A percentile compares a stretch with the other conserved stretches of the same genome.
phyloP scores from a whole-genome alignment of 2,888 invertebrate genomes.

The Ligdia adustata region DNA sequence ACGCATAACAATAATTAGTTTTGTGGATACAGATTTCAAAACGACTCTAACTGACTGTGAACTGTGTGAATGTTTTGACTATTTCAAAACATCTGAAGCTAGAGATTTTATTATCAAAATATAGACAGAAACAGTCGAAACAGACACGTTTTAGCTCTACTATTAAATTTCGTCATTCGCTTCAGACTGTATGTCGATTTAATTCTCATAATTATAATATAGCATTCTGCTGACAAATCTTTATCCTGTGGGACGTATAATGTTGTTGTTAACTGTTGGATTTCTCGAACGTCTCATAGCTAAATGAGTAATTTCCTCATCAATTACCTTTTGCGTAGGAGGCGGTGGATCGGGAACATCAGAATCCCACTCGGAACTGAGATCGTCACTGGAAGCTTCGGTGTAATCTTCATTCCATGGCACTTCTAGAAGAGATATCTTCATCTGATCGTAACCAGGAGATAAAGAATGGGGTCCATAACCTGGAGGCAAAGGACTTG shows the following conservation, averaged over 20 bases:
- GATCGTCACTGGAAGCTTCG: constrained; percentile 95
- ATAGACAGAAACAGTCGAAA: neutral
- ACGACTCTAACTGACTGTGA: no score
- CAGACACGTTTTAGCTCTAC: neutral
- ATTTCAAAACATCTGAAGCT: constrained; percentile 5
- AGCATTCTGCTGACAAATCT: no score
- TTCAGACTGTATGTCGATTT: constrained; percentile 2
- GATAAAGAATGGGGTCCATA: constrained; percentile 75
- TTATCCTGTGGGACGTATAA: no score
- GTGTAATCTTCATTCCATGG: constrained; percentile 92
- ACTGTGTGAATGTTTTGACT: no score
- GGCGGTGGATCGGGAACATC: constrained; percentile 86
- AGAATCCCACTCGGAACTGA: constrained; percentile 96
- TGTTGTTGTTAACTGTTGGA: neutral
- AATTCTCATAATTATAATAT: neutral
- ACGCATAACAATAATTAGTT: no score
- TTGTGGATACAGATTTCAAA: no score
- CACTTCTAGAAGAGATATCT: constrained; percentile 89
- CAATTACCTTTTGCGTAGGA: constrained; percentile 66
- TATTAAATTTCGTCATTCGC: neutral
- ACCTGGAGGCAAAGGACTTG: constrained; percentile 79
- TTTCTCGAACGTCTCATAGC: neutral
- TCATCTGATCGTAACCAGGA: constrained; percentile 92
- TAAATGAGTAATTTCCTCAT: constrained; percentile 26
- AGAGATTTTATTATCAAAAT: constrained; percentile 2